phyloP scores from a whole-genome alignment of 2,888 invertebrate genomes.

The Xestobium rufovillosum region DNA sequence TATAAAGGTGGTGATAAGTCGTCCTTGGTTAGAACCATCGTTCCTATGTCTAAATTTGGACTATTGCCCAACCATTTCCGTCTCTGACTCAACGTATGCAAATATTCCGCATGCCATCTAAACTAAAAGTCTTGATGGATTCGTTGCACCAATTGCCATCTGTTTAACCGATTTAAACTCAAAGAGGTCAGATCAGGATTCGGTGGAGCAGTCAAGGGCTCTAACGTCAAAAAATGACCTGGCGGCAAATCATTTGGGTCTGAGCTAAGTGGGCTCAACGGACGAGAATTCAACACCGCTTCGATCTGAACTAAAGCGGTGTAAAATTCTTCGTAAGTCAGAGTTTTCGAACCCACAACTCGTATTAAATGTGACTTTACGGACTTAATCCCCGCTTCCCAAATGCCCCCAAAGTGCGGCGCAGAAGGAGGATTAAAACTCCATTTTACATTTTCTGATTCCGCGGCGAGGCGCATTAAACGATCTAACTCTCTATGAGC shows the following conservation, averaged over 20 bases:
- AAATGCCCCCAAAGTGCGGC: constrained; percentile 32
- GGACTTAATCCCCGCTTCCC: constrained; percentile 30
- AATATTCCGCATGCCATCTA: too few relatives aligned
- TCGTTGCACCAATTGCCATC: too few relatives aligned
- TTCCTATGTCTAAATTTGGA: too few relatives aligned
- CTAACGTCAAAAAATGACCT: constrained; percentile 24
- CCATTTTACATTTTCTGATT: constrained; percentile 21
- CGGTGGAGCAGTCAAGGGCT: constrained; percentile 13
- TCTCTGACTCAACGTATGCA: too few relatives aligned
- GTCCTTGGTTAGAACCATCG: too few relatives aligned
- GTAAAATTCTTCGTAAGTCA: constrained; percentile 30
- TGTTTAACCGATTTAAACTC: constrained; percentile 8
- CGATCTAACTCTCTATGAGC: constrained; percentile 10
- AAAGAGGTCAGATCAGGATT: constrained; percentile 12
- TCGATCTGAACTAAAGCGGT: constrained; percentile 30
- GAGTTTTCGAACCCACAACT: constrained; percentile 20
- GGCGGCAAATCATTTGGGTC: constrained; percentile 26
- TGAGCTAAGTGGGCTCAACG: constrained; percentile 22
- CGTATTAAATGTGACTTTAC: constrained; percentile 28
- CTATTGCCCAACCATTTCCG: too few relatives aligned
- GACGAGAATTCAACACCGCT: constrained; percentile 30
- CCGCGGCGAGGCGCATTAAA: constrained; percentile 7
- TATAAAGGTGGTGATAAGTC: too few relatives aligned
- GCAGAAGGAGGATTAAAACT: constrained; percentile 29
- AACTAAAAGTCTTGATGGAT: too few relatives aligned